Conservation (phyloP, 2,888 invertebrate genomes). For the Brachynemurus nebulosus region DNA sequence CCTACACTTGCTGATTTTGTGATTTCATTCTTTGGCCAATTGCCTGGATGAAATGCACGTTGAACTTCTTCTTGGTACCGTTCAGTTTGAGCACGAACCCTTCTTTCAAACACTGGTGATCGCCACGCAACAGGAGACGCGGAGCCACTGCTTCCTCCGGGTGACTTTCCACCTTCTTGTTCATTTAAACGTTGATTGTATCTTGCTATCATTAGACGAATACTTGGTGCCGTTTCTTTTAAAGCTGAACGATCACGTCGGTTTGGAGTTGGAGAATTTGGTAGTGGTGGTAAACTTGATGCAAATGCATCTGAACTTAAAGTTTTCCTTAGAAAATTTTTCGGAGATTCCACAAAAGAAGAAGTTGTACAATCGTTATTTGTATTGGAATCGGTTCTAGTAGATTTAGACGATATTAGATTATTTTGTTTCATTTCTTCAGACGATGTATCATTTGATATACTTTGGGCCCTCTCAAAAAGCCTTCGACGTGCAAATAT, state of each 20-base stretch:
- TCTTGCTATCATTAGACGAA: slow-evolving; percentile 53
- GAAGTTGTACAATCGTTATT: too few relatives aligned
- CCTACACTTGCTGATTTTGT: slow-evolving; percentile 50
- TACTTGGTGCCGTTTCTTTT: slow-evolving; percentile 55
- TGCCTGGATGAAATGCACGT: slow-evolving; percentile 22
- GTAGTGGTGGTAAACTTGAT: slow-evolving; percentile 43
- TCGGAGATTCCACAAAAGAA: too few relatives aligned
- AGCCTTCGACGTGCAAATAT: too few relatives aligned
- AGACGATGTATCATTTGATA: too few relatives aligned
- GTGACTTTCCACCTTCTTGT: slow-evolving; percentile 34
- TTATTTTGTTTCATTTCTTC: too few relatives aligned
- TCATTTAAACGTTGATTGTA: slow-evolving; percentile 50
- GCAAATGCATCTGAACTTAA: neutral
- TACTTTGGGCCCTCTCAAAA: too few relatives aligned
- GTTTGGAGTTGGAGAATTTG: slow-evolving; percentile 40
- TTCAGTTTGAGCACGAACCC: slow-evolving; percentile 38
- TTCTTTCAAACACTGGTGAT: slow-evolving; percentile 46
- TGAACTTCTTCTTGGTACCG: slow-evolving; percentile 33
- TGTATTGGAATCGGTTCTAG: too few relatives aligned
- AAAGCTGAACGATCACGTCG: slow-evolving; percentile 35
- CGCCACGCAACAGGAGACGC: slow-evolving; percentile 50
- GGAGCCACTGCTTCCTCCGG: slow-evolving; percentile 40
- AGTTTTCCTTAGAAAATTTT: neutral
- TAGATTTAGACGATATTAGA: too few relatives aligned
- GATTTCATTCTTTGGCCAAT: slow-evolving; percentile 32